phyloP scores from a whole-genome alignment of 2,888 invertebrate species.

The Octodonta nipae region DNA sequence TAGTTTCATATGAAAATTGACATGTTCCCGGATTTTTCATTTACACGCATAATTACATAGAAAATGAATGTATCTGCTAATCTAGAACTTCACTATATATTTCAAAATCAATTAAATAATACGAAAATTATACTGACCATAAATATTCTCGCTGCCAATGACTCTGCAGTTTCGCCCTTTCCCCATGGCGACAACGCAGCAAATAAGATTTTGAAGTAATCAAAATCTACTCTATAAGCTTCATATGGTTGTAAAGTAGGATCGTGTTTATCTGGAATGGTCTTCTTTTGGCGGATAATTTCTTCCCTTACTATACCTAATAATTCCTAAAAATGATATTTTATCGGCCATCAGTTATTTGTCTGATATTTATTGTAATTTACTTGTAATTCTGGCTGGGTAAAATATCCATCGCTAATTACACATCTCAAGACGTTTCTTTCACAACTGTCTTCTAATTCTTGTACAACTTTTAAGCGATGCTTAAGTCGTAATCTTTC shows the following conservation, averaged over 20 bases:
- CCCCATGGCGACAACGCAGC: constrained; percentile 86
- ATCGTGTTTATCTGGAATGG: constrained; percentile 50
- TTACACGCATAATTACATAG: too few relatives aligned
- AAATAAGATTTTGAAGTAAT: constrained; percentile 78
- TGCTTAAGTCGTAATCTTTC: constrained; percentile 84
- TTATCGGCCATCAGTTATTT: too few relatives aligned
- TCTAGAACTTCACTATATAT: too few relatives aligned
- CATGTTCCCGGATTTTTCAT: too few relatives aligned
- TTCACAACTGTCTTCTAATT: constrained; percentile 78
- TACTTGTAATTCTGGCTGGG: constrained; percentile 46
- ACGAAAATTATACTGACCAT: too few relatives aligned
- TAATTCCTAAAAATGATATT: constrained; percentile 23
- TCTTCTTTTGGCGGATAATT: constrained; percentile 53
- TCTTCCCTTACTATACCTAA: constrained; percentile 54
- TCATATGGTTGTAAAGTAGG: constrained; percentile 72
- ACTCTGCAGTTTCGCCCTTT: constrained; percentile 63
- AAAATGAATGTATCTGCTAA: too few relatives aligned
- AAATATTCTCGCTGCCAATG: constrained; percentile 76
- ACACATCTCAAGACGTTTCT: constrained; percentile 82
- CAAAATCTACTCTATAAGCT: constrained; percentile 75
- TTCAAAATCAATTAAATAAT: not conserved
- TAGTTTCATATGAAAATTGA: too few relatives aligned
- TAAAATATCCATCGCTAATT: constrained; percentile 53
- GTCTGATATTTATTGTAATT: too few relatives aligned
- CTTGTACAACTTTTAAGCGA: constrained; percentile 80